Evolutionary conservation across 2,888 invertebrate genomes (phyloP).

Genomic region (Endotricha flammealis): DNA sequence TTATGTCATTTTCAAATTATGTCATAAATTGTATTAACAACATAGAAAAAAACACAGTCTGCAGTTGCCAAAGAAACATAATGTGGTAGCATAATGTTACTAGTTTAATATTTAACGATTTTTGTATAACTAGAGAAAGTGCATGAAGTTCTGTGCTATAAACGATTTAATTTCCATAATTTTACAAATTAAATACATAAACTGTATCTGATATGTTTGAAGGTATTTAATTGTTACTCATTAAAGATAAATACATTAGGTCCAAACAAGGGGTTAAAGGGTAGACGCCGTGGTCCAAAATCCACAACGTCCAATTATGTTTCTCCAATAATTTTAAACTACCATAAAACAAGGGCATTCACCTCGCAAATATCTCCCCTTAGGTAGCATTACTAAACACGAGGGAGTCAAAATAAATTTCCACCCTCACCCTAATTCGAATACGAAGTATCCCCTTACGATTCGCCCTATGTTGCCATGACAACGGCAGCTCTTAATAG

Average conservation of each 20-base stretch:
- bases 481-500: slow-evolving; percentile 44
- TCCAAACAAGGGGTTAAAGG: slow-evolving; percentile 6
- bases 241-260: slow-evolving; percentile 6
- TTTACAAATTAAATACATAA: too few relatives aligned
- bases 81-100: too few relatives aligned
- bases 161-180: too few relatives aligned
- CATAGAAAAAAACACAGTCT: too few relatives aligned
- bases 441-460: slow-evolving; percentile 54
- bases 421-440: slow-evolving; percentile 68
- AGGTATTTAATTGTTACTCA: too few relatives aligned
- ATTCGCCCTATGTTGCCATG: slow-evolving; percentile 54
- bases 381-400: slow-evolving; percentile 49
- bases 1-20: too few relatives aligned
- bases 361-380: slow-evolving; percentile 70
- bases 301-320: slow-evolving; percentile 22
- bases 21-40: too few relatives aligned
- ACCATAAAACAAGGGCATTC: slow-evolving; percentile 53
- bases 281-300: slow-evolving; percentile 15
- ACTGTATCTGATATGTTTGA: too few relatives aligned
- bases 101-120: too few relatives aligned
- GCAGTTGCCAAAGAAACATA: too few relatives aligned
- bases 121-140: too few relatives aligned
- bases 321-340: slow-evolving; percentile 26
- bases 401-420: slow-evolving; percentile 65
- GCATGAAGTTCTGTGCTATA: too few relatives aligned